A percentile compares a stretch with the other conserved stretches of the same genome.
These are phyloP conservation scores for Steinernema khuongi DNA, from an alignment of 1,140 invertebrate genomes.

Conservation along the genomic window DNA sequence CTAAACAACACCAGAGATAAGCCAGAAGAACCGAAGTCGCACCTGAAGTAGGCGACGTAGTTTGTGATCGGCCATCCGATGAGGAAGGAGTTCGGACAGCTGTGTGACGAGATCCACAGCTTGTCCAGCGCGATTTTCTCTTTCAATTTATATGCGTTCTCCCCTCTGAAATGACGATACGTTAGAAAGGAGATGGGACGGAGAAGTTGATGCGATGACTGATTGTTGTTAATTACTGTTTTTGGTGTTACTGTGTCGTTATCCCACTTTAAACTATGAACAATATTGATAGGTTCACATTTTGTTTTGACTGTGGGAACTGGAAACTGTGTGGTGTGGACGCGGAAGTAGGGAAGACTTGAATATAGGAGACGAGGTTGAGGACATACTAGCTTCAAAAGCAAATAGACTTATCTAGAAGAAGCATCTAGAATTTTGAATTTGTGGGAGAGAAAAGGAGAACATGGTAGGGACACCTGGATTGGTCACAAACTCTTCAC, in stretches of 20 bases:
- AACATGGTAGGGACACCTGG: too few relatives aligned
- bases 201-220: neutral
- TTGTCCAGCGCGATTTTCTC: constrained; percentile 60
- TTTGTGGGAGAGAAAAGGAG: too few relatives aligned
- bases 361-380: too few relatives aligned
- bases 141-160: constrained; percentile 60
- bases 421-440: too few relatives aligned
- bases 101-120: constrained; percentile 61
- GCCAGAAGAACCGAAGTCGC: constrained; percentile 20
- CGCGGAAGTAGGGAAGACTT: too few relatives aligned
- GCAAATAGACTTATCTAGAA: too few relatives aligned
- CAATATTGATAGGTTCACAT: too few relatives aligned
- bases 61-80: constrained; percentile 62
- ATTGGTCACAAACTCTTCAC: too few relatives aligned
- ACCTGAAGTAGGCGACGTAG: constrained; percentile 60
- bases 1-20: constrained; percentile 15
- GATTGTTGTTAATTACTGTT: neutral
- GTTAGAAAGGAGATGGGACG: neutral
- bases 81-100: constrained; percentile 60
- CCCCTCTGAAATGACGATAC: constrained; percentile 42
- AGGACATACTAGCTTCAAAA: too few relatives aligned
- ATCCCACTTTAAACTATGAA: too few relatives aligned
- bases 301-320: too few relatives aligned
- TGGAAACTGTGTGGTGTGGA: too few relatives aligned
- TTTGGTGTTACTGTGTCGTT: neutral